Base-by-base conservation (phyloP, 2,113 vertebrate species). In the Sceloporus tristichus region DNA sequence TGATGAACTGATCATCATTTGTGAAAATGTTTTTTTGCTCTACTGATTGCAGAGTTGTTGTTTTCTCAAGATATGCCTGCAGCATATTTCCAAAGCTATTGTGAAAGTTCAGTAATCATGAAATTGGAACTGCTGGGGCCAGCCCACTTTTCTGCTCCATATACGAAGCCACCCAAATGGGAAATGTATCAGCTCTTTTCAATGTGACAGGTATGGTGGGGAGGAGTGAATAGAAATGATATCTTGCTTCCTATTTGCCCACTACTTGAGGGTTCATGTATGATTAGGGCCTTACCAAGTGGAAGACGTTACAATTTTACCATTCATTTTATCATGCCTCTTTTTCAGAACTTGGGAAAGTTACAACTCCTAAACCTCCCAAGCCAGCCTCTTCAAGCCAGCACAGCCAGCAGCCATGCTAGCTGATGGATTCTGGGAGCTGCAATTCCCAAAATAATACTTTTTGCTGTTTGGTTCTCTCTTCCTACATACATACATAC, bases 71-170 rank as follows among this genome's bases (percentile, higher is more conserved):
- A 65, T 19, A 62, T 85, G 56, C 70, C 68, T 56, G 48, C 6
- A 75, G 85, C 42, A 53, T 59, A 59, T 66, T 71, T 79, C 77
- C 29, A 81, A 68, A 73, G 21, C 53, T 80, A 77, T 42, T 85
- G 84, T 77, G 76, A 85, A 54, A 34, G 40, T 40, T 38, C 38
- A 14, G 25, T 76, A 65, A 66, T 16, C 42, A 34, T 86, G 29
- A 79, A 70, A 70, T 3, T 11, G 42, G n/a, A 29, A 79, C 7
- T 70, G 11, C 19, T n/a, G 42, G 42, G n/a, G 42, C 18, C 59
- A 62, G 59, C 62, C n/a, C 38, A 48, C 54, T 54, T 70, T 34
- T 56, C 27, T 21, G 7, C 18, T 9, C 4, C 27, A 2, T 29
- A 16, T 83, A 8, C 65, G 23, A 71, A 83, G 21, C 62, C 42